These are phyloP conservation scores for Suncus etruscus DNA, from an alignment of 2,113 vertebrate genomes.

Conservation along the genomic window DNA sequence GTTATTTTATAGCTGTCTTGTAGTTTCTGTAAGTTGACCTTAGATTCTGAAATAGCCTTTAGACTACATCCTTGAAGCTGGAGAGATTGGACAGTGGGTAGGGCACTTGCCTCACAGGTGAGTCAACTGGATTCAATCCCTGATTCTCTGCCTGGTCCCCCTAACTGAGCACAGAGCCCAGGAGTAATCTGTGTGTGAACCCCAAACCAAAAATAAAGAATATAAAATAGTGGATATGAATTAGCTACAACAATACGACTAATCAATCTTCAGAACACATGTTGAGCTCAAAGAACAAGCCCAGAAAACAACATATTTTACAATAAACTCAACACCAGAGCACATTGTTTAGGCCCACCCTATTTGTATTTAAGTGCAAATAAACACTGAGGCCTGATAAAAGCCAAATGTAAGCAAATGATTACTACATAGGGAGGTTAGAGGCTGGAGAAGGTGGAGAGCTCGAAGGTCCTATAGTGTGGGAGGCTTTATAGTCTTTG, in stretches of 20 bases:
- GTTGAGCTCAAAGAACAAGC: slow-evolving; percentile 27
- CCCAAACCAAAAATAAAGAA: too few species aligned
- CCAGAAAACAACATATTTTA: slow-evolving; percentile 20
- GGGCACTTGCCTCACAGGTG: too few species aligned
- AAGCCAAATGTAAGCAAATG: slow-evolving; percentile 12
- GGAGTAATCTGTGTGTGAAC: too few species aligned
- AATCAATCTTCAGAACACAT: slow-evolving; percentile 14
- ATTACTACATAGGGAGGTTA: not conserved
- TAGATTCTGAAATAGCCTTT: too few species aligned
- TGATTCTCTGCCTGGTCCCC: too few species aligned
- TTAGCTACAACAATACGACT: not conserved
- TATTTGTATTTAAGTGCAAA: slow-evolving; percentile 13
- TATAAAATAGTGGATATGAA: slow-evolving; percentile 28
- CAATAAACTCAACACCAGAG: slow-evolving; percentile 3
- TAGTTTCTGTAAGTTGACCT: too few species aligned
- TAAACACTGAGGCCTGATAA: not conserved
- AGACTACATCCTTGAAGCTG: too few species aligned
- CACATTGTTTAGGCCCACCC: not conserved
- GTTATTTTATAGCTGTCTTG: too few species aligned
- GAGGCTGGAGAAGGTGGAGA: not conserved
- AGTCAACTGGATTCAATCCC: too few species aligned
- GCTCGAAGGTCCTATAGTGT: not conserved
- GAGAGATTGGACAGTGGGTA: too few species aligned
- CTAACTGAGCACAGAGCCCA: too few species aligned
- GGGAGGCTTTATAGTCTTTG: not conserved